Conservation (phyloP, 2,888 invertebrate species). For the Boloria selene region DNA sequence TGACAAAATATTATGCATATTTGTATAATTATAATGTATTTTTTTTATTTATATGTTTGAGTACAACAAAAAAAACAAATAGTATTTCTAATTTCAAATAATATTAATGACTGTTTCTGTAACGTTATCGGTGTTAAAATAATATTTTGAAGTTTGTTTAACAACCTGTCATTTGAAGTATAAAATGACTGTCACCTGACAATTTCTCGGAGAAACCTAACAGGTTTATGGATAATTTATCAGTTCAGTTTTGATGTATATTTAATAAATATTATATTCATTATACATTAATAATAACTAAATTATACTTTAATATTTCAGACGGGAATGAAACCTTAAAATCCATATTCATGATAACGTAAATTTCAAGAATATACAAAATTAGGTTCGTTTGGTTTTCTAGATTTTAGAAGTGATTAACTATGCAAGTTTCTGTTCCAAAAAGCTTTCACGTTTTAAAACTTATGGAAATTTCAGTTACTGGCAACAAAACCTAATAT, state of each 20-base stretch:
- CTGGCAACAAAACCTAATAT: constrained; percentile 6
- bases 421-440: background rate
- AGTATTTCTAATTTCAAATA: too few species aligned
- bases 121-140: too few species aligned
- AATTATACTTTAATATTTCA: too few species aligned
- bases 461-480: constrained; percentile 13
- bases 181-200: constrained; percentile 25
- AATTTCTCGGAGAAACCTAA: constrained; percentile 10
- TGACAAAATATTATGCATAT: background rate
- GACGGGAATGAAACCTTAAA: background rate
- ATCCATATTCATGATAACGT: background rate
- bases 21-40: background rate
- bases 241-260: background rate
- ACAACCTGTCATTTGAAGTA: constrained; percentile 15
- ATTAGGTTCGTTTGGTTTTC: background rate
- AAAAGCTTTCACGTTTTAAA: background rate
- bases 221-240: constrained; percentile 15
- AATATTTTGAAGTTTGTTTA: constrained; percentile 1
- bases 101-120: too few species aligned
- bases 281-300: too few species aligned
- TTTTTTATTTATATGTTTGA: too few species aligned
- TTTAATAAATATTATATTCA: background rate
- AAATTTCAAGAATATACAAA: background rate
- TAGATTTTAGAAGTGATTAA: background rate
- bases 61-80: too few species aligned